Base-by-base conservation (phyloP, 2,888 invertebrate species). In the Petrophora chlorosata region DNA sequence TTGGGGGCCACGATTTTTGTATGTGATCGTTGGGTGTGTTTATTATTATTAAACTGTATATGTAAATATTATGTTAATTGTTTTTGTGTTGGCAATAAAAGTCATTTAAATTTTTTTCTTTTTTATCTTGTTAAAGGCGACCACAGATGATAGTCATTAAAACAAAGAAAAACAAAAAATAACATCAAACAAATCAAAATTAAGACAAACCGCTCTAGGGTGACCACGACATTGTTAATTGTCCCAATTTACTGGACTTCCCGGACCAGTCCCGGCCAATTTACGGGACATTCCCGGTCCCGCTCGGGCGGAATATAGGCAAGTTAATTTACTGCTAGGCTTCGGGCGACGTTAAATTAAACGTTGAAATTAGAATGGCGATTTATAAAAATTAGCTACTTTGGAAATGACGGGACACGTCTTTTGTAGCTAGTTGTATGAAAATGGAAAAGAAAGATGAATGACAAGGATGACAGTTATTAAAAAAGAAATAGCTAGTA, bases 351-450 rank as follows among this genome's bases (percentile, higher is more conserved):
- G 41, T 35, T 10, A n/a, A 40, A 30, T 34, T 25, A 22, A 34
- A 28, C 39, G 38, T 41, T 41, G 3, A 47, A 41, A 41, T 47
- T 41, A 47, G 41, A 23, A 35, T 12, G 25, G 35, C 12, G 29
- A 41, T 41, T 41, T 41, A 41, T 41, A 41, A 32, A 41, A 41
- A 41, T 41, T 41, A 41, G 25, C 16, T 3, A 4, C 16, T 25
- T 17, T 12, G 12, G 17, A 13, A 14, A 29, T 39, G 39, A 39
- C n/a, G 39, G 4, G 16, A 3, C 0, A 8, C 12, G 5, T 39
- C 10, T 10, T n/a, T 8, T 26, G 19, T 34, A 10, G 22, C 10
- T 34, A 22, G 34, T 2, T 4, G 13, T 29, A 7, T 15, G 14
- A 15, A 29, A 15, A 3, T 25, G 25, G 9, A 1, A 0, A 10